Percentiles rank a stretch among this genome's conserved stretches.
phyloP scores from a whole-genome alignment of 2,888 invertebrate species.

The Drepana falcataria region DNA sequence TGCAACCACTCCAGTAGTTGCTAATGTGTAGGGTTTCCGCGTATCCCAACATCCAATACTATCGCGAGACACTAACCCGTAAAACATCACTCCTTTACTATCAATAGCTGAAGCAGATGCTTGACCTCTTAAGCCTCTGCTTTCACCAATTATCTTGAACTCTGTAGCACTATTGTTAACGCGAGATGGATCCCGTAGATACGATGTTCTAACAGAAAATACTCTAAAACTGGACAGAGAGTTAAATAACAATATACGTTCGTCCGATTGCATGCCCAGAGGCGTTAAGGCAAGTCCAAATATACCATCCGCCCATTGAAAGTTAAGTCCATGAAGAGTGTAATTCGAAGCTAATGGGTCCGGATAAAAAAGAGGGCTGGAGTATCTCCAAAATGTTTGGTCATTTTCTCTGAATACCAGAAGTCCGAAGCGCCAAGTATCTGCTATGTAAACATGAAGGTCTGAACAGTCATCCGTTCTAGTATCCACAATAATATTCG shows the following conservation, averaged over 20 bases:
- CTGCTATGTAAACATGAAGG: constrained; percentile 82
- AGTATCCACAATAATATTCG: constrained; percentile 83
- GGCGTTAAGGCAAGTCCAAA: constrained; percentile 87
- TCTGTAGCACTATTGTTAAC: constrained; percentile 49
- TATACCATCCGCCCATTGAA: constrained; percentile 90
- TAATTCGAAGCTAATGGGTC: constrained; percentile 87
- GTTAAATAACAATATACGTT: constrained; percentile 86
- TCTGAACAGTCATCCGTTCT: constrained; percentile 79
- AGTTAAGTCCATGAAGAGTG: constrained; percentile 85
- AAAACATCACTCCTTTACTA: constrained; percentile 85
- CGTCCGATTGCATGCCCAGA: constrained; percentile 50
- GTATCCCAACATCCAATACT: constrained; percentile 90
- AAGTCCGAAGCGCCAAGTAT: constrained; percentile 83
- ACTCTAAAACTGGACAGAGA: constrained; percentile 90
- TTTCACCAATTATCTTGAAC: constrained; percentile 60
- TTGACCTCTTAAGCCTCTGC: constrained; percentile 82
- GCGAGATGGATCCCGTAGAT: constrained; percentile 79
- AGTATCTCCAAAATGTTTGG: constrained; percentile 81
- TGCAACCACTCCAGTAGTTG: constrained; percentile 81
- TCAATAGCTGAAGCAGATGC: constrained; percentile 87
- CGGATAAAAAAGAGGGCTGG: constrained; percentile 83
- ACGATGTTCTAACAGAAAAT: constrained; percentile 83
- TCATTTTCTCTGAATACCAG: constrained; percentile 81
- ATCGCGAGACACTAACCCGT: constrained; percentile 86
- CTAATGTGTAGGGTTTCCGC: constrained; percentile 81